These are phyloP conservation scores for Dromiciops gliroides DNA, from an alignment of 2,113 vertebrate genomes.

Conservation along the genomic window DNA sequence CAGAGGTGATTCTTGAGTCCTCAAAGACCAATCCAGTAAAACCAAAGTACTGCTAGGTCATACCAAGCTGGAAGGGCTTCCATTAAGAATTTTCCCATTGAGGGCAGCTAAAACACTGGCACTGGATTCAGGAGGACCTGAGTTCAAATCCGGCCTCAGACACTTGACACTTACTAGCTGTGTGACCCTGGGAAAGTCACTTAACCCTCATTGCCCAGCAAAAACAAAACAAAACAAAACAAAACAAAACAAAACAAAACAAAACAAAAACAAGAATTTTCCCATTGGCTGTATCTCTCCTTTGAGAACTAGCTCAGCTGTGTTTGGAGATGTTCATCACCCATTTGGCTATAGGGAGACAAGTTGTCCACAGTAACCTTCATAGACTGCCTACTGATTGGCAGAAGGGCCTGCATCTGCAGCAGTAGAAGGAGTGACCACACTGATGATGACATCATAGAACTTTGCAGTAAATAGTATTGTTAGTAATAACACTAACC, in stretches of 20 bases:
- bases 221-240: too few relatives aligned
- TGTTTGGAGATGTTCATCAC: not conserved
- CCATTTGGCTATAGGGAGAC: not conserved
- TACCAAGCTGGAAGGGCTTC: not conserved
- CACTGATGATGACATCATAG: not conserved
- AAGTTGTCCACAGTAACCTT: not conserved
- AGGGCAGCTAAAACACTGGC: too few relatives aligned
- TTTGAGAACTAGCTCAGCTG: not conserved
- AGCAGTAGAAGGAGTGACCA: not conserved
- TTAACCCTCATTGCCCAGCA: too few relatives aligned
- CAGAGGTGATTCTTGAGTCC: not conserved
- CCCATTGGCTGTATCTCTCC: not conserved
- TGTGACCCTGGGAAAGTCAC: too few relatives aligned
- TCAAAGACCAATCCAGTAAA: not conserved
- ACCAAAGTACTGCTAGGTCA: not conserved
- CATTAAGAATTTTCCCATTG: not conserved
- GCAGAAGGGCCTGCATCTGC: not conserved
- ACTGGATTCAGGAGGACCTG: too few relatives aligned
- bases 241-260: too few relatives aligned
- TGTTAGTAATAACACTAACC: not conserved
- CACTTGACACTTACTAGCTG: too few relatives aligned
- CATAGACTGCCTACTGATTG: not conserved
- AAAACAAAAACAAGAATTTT: too few relatives aligned
- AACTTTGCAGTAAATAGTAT: not conserved
- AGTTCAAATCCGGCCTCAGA: too few relatives aligned